These are phyloP conservation scores for Turritopsis dohrnii DNA, from an alignment of 30 jellyfish, hydroid and myxozoan species.

Conservation along the genomic window DNA sequence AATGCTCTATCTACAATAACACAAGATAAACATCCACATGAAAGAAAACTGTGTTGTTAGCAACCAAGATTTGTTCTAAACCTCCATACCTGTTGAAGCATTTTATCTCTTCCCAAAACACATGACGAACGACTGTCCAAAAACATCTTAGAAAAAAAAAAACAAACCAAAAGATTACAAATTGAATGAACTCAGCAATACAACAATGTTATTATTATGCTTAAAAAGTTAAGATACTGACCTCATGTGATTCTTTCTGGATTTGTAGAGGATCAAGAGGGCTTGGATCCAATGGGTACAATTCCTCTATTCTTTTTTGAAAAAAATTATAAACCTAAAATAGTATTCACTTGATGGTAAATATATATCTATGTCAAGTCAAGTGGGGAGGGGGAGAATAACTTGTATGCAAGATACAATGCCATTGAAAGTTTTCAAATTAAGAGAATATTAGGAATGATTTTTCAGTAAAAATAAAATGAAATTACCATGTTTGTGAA, in stretches of 20 bases:
- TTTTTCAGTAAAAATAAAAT: too few relatives aligned
- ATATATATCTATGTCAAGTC: too few relatives aligned
- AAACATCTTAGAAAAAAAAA: slow-evolving; percentile 30
- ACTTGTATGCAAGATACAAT: too few relatives aligned
- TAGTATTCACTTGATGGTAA: too few relatives aligned
- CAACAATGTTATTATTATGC: too few relatives aligned
- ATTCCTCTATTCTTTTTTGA: slow-evolving; percentile 53
- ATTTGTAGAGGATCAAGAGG: slow-evolving; percentile 98
- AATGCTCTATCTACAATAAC: slow-evolving; percentile 33
- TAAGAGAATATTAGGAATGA: too few relatives aligned
- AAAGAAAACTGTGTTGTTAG: too few relatives aligned
- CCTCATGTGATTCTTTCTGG: slow-evolving; percentile 96
- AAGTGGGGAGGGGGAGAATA: too few relatives aligned
- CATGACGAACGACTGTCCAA: slow-evolving; percentile 47
- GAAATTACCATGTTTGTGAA: slow-evolving; percentile 30
- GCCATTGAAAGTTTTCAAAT: too few relatives aligned
- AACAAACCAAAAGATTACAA: not conserved
- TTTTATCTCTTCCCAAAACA: slow-evolving; percentile 49
- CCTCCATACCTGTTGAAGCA: slow-evolving; percentile 35
- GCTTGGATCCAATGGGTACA: slow-evolving; percentile 98
- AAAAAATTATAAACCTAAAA: slow-evolving; percentile 59
- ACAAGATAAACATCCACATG: too few relatives aligned
- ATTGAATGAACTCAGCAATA: not conserved
- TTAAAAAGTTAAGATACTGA: not conserved
- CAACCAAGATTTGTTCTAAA: too few relatives aligned